phyloP scores from a whole-genome alignment of 2,113 vertebrate species.

The Saccopteryx bilineata region DNA sequence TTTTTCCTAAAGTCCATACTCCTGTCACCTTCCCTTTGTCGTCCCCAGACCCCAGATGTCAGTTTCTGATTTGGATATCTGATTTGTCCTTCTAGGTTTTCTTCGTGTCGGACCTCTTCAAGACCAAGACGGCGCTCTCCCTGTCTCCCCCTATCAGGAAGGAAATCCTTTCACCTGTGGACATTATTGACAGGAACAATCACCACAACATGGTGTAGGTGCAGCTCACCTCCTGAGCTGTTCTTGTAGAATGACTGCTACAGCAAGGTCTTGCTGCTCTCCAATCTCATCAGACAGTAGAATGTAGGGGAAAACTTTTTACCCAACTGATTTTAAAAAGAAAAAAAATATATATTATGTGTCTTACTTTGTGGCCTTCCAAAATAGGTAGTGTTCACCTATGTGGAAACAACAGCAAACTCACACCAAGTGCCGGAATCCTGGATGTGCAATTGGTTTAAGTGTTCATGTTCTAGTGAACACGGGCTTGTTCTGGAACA shows the following conservation, averaged over 20 bases:
- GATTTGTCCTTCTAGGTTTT: slow-evolving; percentile 91
- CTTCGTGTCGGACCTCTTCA: slow-evolving; percentile 98
- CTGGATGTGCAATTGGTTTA: slow-evolving; percentile 89
- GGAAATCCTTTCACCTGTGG: slow-evolving; percentile 96
- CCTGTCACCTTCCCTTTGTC: not conserved
- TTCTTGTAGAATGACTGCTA: slow-evolving; percentile 89
- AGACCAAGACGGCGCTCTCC: slow-evolving; percentile 90
- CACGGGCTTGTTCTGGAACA: slow-evolving; percentile 85
- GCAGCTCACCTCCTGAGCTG: slow-evolving; percentile 12
- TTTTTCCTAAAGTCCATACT: not conserved
- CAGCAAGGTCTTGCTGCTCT: slow-evolving; percentile 93
- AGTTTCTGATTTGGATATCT: slow-evolving; percentile 52
- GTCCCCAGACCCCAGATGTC: not conserved
- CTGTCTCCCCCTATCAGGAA: slow-evolving; percentile 95
- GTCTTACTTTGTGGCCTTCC: slow-evolving; percentile 90
- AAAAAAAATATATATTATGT: slow-evolving; percentile 73
- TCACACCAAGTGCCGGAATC: slow-evolving; percentile 82
- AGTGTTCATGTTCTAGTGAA: slow-evolving; percentile 92
- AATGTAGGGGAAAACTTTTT: slow-evolving; percentile 98
- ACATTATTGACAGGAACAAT: slow-evolving; percentile 98
- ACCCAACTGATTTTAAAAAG: slow-evolving; percentile 84
- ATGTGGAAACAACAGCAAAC: slow-evolving; percentile 84
- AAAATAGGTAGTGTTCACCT: slow-evolving; percentile 87
- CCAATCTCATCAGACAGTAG: slow-evolving; percentile 99
- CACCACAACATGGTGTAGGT: slow-evolving; percentile 96